These are phyloP conservation scores for Chionoecetes opilio DNA, from an alignment of 1,140 invertebrate genomes.

Conservation along the genomic window DNA sequence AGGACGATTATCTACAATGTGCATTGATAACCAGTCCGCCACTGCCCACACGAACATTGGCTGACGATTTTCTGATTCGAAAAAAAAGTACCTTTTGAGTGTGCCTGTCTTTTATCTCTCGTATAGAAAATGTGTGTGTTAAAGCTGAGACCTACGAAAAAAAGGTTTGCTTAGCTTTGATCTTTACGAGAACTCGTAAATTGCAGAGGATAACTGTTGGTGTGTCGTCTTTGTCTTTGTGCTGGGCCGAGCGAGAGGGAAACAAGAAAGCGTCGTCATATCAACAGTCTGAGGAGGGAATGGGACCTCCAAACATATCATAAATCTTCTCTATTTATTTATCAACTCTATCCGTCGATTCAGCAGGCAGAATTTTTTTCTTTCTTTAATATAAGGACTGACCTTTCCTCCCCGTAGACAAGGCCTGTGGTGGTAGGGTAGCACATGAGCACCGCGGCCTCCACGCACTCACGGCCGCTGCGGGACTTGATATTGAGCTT, in stretches of 20 bases:
- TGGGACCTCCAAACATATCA: background rate
- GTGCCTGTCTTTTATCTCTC: background rate
- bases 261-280: background rate
- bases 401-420: background rate
- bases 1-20: background rate
- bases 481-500: background rate
- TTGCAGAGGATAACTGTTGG: background rate
- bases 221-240: slow-evolving; percentile 19
- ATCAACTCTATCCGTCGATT: background rate
- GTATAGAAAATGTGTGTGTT: background rate
- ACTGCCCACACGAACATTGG: background rate
- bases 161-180: background rate
- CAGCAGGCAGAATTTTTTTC: background rate
- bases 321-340: background rate
- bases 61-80: background rate
- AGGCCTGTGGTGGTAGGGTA: background rate
- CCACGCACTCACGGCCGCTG: background rate
- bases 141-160: background rate
- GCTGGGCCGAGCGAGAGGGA: background rate
- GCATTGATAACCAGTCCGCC: background rate
- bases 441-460: background rate
- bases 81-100: background rate
- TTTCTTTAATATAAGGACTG: background rate
- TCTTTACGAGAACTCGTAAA: slow-evolving; percentile 9
- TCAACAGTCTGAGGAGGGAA: background rate